Base-by-base conservation (phyloP, 2,888 invertebrate genomes). In the Pachliopta kotzebuea region DNA sequence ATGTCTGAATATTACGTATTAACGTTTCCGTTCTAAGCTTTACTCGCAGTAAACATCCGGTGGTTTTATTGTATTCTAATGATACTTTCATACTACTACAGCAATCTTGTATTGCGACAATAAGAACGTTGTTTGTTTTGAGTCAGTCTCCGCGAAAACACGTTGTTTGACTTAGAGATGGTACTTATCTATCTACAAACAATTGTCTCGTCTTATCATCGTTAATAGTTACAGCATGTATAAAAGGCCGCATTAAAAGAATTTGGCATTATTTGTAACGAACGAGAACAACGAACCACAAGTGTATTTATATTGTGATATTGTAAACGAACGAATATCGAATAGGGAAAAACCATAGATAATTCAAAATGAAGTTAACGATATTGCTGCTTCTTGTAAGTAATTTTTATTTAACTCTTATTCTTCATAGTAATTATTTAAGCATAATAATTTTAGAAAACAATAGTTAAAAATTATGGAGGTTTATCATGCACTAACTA, bases 121-220 rank as follows among this genome's bases (percentile, higher is more conserved):
- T 67, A 67, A 65, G 62, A 63, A 50, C 52, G 50, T 31, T 83
- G 82, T 88, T 83, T 81, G 71, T 71, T 77, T 76, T 90, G 90
- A 91, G 79, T 90, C 91, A 90, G 81, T 76, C 77, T 72, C 76
- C 81, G 89, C 88, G 79, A 89, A 89, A 90, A 90, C 87, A 88
- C 78, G 74, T 71, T 88, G 87, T 90, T 90, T 90, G 82, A 72
- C 69, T 68, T 81, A 81, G 86, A 76, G 78, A 84, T 73, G 68
- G 69, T 67, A 74, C 75, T 84, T 90, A 89, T 89, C 86, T 83
- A 75, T 74, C 74, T 77, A 82, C 81, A 72, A 83, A 80, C 75
- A 75, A 81, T 88, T 89, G 90, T 90, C 90, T 86, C 74, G 77
- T 76, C 79, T 90, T 91, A 90, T 91, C 91, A 86, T 63, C 68